Evolutionary conservation across 2,888 invertebrate genomes (phyloP).

Genomic region (Caenorhabditis wallacei): DNA sequence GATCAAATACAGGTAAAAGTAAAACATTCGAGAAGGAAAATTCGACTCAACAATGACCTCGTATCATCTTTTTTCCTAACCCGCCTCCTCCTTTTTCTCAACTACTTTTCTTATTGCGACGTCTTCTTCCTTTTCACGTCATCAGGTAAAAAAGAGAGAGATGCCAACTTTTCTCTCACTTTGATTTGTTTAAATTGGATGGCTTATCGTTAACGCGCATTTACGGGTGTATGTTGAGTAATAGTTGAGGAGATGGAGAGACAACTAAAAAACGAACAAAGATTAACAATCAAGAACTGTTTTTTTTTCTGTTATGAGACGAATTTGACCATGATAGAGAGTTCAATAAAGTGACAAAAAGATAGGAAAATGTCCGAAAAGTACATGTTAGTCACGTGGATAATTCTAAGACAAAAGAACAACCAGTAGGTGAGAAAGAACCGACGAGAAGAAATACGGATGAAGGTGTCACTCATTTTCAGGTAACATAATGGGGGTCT

Average conservation of each 20-base stretch:
- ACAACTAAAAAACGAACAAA: conserved; percentile 8
- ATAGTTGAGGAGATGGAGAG: background rate
- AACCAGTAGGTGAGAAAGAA: too few relatives aligned
- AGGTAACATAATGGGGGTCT: too few relatives aligned
- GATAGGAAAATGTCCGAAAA: too few relatives aligned
- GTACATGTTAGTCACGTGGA: too few relatives aligned
- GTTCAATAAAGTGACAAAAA: too few relatives aligned
- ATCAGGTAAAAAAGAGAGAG: background rate
- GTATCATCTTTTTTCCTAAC: background rate
- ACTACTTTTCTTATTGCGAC: conserved; percentile 1
- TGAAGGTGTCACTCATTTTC: too few relatives aligned
- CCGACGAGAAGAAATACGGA: too few relatives aligned
- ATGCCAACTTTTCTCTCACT: conserved; percentile 26
- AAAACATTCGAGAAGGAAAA: conserved; percentile 30
- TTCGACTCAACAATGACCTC: background rate
- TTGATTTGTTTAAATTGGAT: conserved; percentile 49
- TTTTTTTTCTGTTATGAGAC: background rate
- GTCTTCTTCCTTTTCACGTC: conserved; percentile 16
- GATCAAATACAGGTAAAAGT: conserved; percentile 7
- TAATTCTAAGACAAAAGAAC: too few relatives aligned
- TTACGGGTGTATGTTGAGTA: background rate
- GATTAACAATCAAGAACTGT: conserved; percentile 46
- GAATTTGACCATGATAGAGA: background rate
- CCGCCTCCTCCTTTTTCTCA: conserved; percentile 5
- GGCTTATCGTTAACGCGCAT: conserved; percentile 46